Conservation (phyloP, 1,140 invertebrate genomes). For the Telenomus remus region DNA sequence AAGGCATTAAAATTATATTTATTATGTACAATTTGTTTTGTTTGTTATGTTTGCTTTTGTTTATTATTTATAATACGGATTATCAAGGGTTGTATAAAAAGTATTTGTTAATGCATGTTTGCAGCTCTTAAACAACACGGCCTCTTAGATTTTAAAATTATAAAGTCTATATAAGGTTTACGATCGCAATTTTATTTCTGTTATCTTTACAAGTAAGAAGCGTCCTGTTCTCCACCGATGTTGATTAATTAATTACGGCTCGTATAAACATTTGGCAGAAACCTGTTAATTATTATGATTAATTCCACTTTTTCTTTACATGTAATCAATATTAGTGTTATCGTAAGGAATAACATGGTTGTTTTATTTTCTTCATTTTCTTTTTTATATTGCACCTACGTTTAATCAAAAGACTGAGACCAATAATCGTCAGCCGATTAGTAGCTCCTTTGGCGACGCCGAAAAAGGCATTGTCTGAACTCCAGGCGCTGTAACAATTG, state of each 20-base stretch:
- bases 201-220: conserved; percentile 1
- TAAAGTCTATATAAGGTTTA: conserved; percentile 5
- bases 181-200: not conserved
- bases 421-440: conserved; percentile 46
- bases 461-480: conserved; percentile 48
- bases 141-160: conserved; percentile 19
- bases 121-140: conserved; percentile 11
- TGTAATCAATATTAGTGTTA: conserved; percentile 21
- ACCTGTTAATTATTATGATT: conserved; percentile 19
- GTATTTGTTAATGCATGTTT: conserved; percentile 34
- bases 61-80: conserved; percentile 33
- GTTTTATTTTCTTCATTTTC: too few relatives aligned
- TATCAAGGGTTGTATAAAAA: conserved; percentile 40
- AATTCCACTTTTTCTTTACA: conserved; percentile 12
- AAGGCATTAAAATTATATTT: conserved; percentile 45
- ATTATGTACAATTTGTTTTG: conserved; percentile 26
- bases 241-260: not conserved
- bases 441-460: conserved; percentile 44
- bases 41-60: too few relatives aligned
- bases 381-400: conserved; percentile 45
- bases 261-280: conserved; percentile 27
- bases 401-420: conserved; percentile 40
- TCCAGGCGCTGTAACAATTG: conserved; percentile 40
- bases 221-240: not conserved
- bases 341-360: conserved; percentile 25